Conservation (phyloP, 2,888 invertebrate species). For the Acrobeloides nanus region DNA sequence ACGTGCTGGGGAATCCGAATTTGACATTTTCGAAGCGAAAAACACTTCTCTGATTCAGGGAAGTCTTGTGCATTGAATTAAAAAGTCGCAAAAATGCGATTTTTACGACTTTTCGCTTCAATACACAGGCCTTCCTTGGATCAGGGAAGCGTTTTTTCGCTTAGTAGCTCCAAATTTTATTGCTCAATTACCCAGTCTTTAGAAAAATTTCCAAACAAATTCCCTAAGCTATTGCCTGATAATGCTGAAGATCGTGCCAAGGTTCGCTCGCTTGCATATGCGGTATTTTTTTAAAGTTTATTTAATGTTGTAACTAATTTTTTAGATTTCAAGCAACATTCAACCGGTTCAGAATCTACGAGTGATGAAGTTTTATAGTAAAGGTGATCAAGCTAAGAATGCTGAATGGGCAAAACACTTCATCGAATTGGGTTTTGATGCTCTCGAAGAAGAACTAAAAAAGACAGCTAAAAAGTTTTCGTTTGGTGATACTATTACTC, state of each 20-base stretch:
- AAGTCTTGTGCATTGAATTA: too few species aligned
- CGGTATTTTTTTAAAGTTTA: constrained; percentile 30
- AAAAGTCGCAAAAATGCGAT: too few species aligned
- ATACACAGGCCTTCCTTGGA: too few species aligned
- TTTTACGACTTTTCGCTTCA: too few species aligned
- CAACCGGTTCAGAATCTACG: constrained; percentile 30
- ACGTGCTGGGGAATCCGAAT: too few species aligned
- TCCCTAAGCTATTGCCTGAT: constrained; percentile 58
- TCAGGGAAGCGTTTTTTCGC: too few species aligned
- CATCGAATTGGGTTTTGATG: constrained; percentile 21
- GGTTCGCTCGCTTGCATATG: constrained; percentile 59
- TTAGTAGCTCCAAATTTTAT: too few species aligned
- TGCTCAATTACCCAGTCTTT: too few species aligned
- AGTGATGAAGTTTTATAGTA: constrained; percentile 13
- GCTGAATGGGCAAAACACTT: constrained; percentile 26
- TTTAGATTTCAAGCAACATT: constrained; percentile 24
- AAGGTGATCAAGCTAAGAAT: constrained; percentile 14
- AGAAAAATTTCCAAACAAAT: constrained; percentile 25
- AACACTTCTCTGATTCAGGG: too few species aligned
- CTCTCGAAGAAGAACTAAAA: constrained; percentile 19
- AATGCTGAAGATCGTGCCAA: constrained; percentile 74
- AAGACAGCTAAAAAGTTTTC: constrained; percentile 22
- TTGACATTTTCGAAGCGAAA: too few species aligned
- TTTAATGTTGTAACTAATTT: neutral
- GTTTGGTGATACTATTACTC: constrained; percentile 81